Conservation (phyloP, 2,888 invertebrate genomes). For the Allophyes oxyacanthae region DNA sequence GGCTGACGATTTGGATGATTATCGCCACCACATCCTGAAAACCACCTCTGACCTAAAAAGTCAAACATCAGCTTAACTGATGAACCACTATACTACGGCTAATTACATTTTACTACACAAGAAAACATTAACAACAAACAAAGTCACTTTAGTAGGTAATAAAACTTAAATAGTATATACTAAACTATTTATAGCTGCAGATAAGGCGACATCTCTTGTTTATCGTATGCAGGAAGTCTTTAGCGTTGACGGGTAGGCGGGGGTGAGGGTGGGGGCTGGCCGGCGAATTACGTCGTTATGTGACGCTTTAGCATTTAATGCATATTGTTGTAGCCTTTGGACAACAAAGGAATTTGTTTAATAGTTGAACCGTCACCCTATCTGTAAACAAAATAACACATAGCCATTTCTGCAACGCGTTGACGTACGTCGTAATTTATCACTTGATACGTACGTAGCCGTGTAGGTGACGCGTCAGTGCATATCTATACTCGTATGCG, state of each 20-base stretch:
- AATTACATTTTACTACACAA: slow-evolving; percentile 19
- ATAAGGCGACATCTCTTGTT: slow-evolving; percentile 82
- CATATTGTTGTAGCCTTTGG: slow-evolving; percentile 47
- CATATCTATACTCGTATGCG: too few relatives aligned
- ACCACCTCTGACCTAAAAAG: too few relatives aligned
- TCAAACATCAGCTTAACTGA: too few relatives aligned
- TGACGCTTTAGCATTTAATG: slow-evolving; percentile 62
- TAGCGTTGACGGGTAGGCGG: slow-evolving; percentile 68
- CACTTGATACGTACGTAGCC: too few relatives aligned
- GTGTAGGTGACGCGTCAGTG: too few relatives aligned
- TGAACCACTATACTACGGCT: slow-evolving; percentile 2
- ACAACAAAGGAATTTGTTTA: not conserved
- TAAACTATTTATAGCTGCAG: slow-evolving; percentile 78
- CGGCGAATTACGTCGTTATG: slow-evolving; percentile 77
- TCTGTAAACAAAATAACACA: too few relatives aligned
- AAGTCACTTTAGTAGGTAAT: slow-evolving; percentile 43
- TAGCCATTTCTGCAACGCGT: too few relatives aligned
- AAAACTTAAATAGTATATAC: slow-evolving; percentile 47
- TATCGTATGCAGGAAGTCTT: slow-evolving; percentile 81
- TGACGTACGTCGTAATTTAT: too few relatives aligned
- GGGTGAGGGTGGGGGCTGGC: slow-evolving; percentile 57
- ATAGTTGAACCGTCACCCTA: too few relatives aligned
- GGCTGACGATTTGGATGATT: too few relatives aligned
- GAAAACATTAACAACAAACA: slow-evolving; percentile 27
- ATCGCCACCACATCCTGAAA: too few relatives aligned